Evolutionary conservation across 92 coral and sea anemone genomes (phyloP), one percentile per base, ranked within the genome.

Genomic region (Desmophyllum pertusum): DNA sequence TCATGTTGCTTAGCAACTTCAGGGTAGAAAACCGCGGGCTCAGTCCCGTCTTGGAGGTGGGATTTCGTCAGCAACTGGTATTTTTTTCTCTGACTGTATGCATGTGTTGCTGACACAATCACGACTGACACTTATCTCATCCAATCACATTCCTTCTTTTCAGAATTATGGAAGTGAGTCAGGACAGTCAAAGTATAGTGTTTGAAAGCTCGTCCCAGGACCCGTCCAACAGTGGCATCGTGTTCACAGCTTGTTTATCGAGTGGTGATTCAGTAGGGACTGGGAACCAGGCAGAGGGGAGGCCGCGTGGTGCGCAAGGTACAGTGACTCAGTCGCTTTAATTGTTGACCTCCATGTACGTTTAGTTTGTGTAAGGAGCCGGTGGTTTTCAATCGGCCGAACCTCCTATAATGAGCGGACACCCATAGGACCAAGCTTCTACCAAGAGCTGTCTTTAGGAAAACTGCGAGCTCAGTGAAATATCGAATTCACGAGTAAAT

Each of bases 191-290:
- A 33, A 88, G 50, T 46, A 87, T 91, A 10, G 85, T 91, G 78
- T 91, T 91, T 80, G 94, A 91, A 46, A 62, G 74, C 35, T 87
- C 90, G 55, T 86, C 94, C n/a, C 83, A 79, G 70, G 83, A 77
- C 4, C 81, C 55, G 77, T 86, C 93, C 51, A 90, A 81, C 43
- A 81, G 91, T 48, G 91, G 94, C 31, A 84, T 91, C 48, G 64
- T 79, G 57, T 91, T 91, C 55, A 18, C 45, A 21, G 90, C 88
- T 86, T 35, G 51, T 45, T 81, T 81, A 21, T 88, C 84, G 3
- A 85, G 87, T 21, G 79, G 52, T 52, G 89, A 89, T 59, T 70
- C 85, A 14, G 40, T 77, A 37, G 86, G 86, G 45, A 55, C 62
- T 50, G 84, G 84, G 38, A 80, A 25, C 52, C 76, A 80, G 38